A percentile compares a stretch with the other conserved stretches of the same genome.
phyloP scores from a whole-genome alignment of 1,140 invertebrate species.

The Dinothrombium tinctorium region DNA sequence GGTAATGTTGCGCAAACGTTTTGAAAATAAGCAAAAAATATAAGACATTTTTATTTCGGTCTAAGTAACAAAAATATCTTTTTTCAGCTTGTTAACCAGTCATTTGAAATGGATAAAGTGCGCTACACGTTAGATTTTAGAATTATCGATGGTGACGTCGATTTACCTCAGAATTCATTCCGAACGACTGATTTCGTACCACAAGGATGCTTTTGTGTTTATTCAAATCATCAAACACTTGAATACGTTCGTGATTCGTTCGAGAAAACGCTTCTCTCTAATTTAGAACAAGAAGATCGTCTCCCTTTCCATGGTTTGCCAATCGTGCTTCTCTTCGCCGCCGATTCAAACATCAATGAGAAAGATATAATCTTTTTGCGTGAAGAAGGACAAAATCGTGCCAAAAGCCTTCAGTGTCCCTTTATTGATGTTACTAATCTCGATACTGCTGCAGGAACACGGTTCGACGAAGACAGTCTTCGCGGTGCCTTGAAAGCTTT shows the following conservation, averaged over 20 bases:
- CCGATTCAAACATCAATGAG: constrained; percentile 54
- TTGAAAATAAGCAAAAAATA: too few species aligned
- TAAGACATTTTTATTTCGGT: neutral
- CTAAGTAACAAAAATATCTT: too few species aligned
- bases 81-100: constrained; percentile 6
- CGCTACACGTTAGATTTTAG: constrained; percentile 59
- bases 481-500: constrained; percentile 46
- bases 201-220: constrained; percentile 43
- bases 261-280: constrained; percentile 69
- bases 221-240: constrained; percentile 67
- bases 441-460: constrained; percentile 15
- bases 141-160: constrained; percentile 61
- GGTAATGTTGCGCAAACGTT: too few species aligned
- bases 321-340: constrained; percentile 66
- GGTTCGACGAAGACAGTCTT: constrained; percentile 24
- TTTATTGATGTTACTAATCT: constrained; percentile 58
- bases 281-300: constrained; percentile 57
- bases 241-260: constrained; percentile 73
- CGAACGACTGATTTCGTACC: constrained; percentile 47
- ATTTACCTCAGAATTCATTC: constrained; percentile 35
- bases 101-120: constrained; percentile 51
- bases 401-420: constrained; percentile 62
- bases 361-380: constrained; percentile 52
- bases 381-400: constrained; percentile 68
- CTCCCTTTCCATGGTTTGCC: constrained; percentile 61